A percentile compares a stretch with the other conserved stretches of the same genome.
phyloP scores from a whole-genome alignment of 2,113 vertebrate genomes.

The Nesogale talazaci region DNA sequence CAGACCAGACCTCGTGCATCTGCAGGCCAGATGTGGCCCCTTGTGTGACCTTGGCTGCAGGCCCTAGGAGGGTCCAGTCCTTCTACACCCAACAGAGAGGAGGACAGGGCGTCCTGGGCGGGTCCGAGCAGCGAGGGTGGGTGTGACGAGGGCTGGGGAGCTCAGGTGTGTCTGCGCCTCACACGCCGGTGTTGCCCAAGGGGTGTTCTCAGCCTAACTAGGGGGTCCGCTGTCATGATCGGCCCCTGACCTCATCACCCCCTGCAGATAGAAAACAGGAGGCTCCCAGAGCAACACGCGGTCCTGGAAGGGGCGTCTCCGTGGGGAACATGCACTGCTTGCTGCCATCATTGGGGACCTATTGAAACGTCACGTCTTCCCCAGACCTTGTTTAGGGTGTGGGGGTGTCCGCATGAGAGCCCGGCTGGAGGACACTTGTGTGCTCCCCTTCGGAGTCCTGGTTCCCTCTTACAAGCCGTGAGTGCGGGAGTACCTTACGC shows the following conservation, averaged over 20 bases:
- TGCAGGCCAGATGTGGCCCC: not conserved
- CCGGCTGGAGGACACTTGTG: fast-evolving
- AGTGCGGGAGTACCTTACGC: not conserved
- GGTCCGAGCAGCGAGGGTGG: not conserved
- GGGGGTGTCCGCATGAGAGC: fast-evolving
- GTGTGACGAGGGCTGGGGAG: fast-evolving
- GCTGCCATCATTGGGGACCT: not conserved
- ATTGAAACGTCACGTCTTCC: not conserved
- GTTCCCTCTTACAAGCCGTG: not conserved
- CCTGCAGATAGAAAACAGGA: not conserved
- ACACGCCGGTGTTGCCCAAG: fast-evolving
- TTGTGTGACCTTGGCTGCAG: not conserved
- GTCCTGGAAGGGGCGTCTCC: not conserved
- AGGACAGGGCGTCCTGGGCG: too few relatives aligned
- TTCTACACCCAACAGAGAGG: too few relatives aligned
- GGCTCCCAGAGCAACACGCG: not conserved
- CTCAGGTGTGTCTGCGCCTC: fast-evolving
- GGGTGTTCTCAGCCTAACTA: fast-evolving
- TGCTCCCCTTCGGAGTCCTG: not conserved
- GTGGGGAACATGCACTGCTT: not conserved
- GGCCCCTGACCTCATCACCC: not conserved
- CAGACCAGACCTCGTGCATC: not conserved
- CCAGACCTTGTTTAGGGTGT: not conserved
- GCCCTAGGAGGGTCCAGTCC: not conserved
- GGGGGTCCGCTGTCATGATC: not conserved